Percentiles rank a stretch among this genome's conserved stretches.
These are phyloP conservation scores for Euproctis similis DNA, from an alignment of 2,888 invertebrate genomes.

Conservation along the genomic window DNA sequence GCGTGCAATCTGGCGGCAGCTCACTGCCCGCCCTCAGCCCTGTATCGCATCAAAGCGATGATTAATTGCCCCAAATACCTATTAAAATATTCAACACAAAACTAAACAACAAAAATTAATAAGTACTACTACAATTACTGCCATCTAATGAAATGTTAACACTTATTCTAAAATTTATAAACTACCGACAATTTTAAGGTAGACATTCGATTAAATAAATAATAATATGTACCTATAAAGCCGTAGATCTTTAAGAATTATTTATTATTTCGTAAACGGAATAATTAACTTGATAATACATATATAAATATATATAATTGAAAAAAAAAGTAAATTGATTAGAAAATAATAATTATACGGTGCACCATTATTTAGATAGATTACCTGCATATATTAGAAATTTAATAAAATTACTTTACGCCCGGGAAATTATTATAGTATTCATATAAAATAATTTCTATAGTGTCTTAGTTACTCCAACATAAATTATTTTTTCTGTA, in stretches of 20 bases:
- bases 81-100: constrained; percentile 2
- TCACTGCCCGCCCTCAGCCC: constrained; percentile 72
- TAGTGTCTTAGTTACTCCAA: constrained; percentile 32
- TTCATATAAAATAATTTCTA: constrained; percentile 48
- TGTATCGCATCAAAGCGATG: constrained; percentile 72
- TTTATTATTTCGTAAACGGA: too few species aligned
- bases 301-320: constrained; percentile 38
- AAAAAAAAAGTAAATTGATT: constrained; percentile 45
- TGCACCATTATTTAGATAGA: constrained; percentile 63
- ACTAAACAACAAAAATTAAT: not conserved
- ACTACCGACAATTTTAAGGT: too few species aligned
- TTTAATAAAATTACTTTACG: constrained; percentile 29
- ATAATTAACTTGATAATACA: too few species aligned
- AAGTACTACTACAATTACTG: constrained; percentile 25
- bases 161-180: constrained; percentile 14
- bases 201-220: constrained; percentile 3
- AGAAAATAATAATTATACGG: constrained; percentile 55
- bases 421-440: constrained; percentile 23
- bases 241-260: too few species aligned
- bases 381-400: constrained; percentile 34
- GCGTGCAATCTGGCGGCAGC: constrained; percentile 73
- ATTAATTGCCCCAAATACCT: constrained; percentile 40
- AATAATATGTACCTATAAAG: too few species aligned
- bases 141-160: constrained; percentile 31
- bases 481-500: constrained; percentile 59